These are phyloP conservation scores for Habropoda laboriosa DNA, from an alignment of 1,140 invertebrate species.

Conservation along the genomic window DNA sequence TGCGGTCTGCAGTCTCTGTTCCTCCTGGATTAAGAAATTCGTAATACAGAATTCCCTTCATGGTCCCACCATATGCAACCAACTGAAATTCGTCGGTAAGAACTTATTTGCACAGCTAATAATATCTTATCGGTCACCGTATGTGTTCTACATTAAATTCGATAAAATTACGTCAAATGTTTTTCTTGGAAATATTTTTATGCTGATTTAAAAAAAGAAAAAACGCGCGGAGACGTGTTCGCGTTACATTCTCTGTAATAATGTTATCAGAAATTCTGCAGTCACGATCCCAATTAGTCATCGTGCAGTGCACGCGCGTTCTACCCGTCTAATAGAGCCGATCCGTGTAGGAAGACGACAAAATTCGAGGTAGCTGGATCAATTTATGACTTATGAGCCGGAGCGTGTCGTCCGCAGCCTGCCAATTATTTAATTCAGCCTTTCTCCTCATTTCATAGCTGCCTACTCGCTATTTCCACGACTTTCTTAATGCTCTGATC, in stretches of 20 bases:
- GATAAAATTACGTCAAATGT: not conserved
- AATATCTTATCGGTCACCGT: too few species aligned
- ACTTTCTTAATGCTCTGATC: not conserved
- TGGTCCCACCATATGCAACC: too few species aligned
- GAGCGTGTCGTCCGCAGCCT: not conserved
- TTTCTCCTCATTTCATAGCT: conserved; percentile 38
- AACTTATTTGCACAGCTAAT: too few species aligned
- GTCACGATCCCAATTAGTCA: conserved; percentile 23
- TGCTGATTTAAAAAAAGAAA: not conserved
- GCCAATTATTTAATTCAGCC: conserved; percentile 40
- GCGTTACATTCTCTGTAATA: not conserved
- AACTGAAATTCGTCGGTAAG: too few species aligned
- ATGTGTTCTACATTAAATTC: not conserved
- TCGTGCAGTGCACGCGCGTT: not conserved
- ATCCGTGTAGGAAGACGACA: conserved; percentile 33
- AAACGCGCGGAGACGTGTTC: not conserved
- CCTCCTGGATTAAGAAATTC: too few species aligned
- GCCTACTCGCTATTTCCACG: conserved; percentile 16
- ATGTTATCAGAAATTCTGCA: conserved; percentile 32
- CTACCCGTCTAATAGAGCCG: not conserved
- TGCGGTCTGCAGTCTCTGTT: too few species aligned
- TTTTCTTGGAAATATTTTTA: too few species aligned
- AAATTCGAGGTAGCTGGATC: conserved; percentile 45
- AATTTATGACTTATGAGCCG: conserved; percentile 42
- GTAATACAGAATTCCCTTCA: too few species aligned